Base-by-base conservation (phyloP, 1,140 invertebrate genomes). In the Phymastichus coffea region DNA sequence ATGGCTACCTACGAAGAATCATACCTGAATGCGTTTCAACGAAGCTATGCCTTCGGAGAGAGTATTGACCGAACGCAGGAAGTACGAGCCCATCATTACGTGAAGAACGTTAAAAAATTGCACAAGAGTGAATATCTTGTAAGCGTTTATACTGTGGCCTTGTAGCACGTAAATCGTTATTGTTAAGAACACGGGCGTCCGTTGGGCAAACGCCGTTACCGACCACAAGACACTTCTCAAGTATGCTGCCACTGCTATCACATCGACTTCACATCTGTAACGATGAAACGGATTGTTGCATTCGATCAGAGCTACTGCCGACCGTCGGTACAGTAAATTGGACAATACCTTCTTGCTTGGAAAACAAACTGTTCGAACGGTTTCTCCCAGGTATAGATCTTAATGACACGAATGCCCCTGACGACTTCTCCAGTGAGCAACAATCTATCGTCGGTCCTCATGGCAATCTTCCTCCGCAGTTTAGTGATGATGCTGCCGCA, bases 351-450 rank as follows among this genome's bases (percentile, higher is more conserved):
- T 65, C 81, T 62, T n/a, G 74, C 72, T 1, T 58, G 33, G 26
- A 73, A 65, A 9, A 91, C 83, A 30, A 90, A 75, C 48, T 82
- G 81, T 0, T 84, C 84, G 72, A 92, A 92, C 0, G 88, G 87
- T 58, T 86, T 85, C 73, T 93, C 90, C 91, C 90, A 93, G 0
- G 88, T 85, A 69, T 91, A 92, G 90, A 94, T 93, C 78, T 95
- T 95, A 30, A 88, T 63, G 1, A 87, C 80, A 59, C 84, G 75
- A 64, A 88, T 86, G 4, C 82, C 85, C 3, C 75, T 67, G 3
- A 88, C 81, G 7, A 88, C 82, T 69, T 88, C 86, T 65, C 81
- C 84, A 82, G 86, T 86, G 22, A 86, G 67, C 33, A 81, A 71
- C 3, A 87, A 78, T 55, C 86, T 66, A 63, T 85, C 81, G 71